These are phyloP conservation scores for Drosophila maculinotata DNA, from an alignment of 2,888 invertebrate species.

Conservation along the genomic window DNA sequence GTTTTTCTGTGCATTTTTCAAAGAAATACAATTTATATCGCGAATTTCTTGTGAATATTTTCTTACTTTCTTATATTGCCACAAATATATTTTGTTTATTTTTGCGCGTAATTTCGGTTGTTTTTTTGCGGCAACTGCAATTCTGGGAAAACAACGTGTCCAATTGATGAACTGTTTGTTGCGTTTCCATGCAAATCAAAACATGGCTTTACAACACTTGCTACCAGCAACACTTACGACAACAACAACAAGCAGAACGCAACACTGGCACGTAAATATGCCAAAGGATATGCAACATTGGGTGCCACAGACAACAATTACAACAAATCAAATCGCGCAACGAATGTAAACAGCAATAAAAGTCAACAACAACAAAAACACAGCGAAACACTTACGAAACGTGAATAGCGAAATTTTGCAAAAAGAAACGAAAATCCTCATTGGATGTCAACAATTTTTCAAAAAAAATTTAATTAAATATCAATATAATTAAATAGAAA, in stretches of 20 bases:
- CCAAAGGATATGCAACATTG: slow-evolving; percentile 45
- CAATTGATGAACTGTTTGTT: slow-evolving; percentile 34
- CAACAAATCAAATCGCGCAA: slow-evolving; percentile 38
- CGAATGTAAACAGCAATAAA: slow-evolving; percentile 5
- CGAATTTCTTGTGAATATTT: slow-evolving; percentile 7
- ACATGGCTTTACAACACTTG: slow-evolving; percentile 53
- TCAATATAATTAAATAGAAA: slow-evolving; percentile 1
- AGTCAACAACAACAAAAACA: slow-evolving; percentile 11
- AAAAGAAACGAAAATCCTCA: slow-evolving; percentile 5
- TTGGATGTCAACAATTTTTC: slow-evolving; percentile 2
- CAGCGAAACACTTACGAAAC: slow-evolving; percentile 60
- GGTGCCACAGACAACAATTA: slow-evolving; percentile 43
- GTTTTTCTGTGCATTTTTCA: slow-evolving; percentile 33
- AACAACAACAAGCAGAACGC: slow-evolving; percentile 14
- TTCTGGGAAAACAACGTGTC: slow-evolving; percentile 13
- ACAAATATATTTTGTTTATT: neutral
- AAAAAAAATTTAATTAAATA: slow-evolving; percentile 8
- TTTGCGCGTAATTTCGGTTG: neutral
- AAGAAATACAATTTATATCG: slow-evolving; percentile 33
- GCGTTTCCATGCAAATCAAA: slow-evolving; percentile 53
- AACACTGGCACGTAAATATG: slow-evolving; percentile 34
- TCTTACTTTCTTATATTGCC: neutral
- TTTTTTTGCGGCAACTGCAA: slow-evolving; percentile 26
- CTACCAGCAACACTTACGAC: slow-evolving; percentile 20
- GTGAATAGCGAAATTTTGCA: slow-evolving; percentile 42